Conservation (phyloP, 2,797 vertebrate genomes). For the Siniperca obscura region DNA sequence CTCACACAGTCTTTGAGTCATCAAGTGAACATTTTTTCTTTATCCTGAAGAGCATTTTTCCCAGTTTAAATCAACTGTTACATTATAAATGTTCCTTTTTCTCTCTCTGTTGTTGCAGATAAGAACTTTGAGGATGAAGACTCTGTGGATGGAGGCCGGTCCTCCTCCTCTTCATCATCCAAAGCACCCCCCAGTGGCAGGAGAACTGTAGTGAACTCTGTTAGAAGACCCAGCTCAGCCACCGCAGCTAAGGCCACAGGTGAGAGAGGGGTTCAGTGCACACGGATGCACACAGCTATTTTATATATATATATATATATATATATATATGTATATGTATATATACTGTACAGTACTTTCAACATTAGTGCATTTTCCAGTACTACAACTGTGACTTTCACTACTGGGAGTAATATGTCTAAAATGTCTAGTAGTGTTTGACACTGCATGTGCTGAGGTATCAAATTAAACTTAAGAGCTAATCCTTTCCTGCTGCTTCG, state of each 20-base stretch:
- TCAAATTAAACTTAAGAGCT: not conserved
- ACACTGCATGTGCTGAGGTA: not conserved
- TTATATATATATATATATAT: too few species aligned
- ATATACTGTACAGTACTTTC: not conserved
- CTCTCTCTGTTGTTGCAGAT: constrained; percentile 83
- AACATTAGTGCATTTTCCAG: not conserved
- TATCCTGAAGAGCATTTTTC: not conserved
- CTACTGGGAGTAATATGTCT: not conserved
- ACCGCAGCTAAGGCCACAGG: constrained; percentile 88
- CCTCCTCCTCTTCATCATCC: constrained; percentile 95
- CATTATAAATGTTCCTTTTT: not conserved
- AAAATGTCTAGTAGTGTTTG: not conserved
- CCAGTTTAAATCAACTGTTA: not conserved
- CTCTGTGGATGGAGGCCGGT: constrained; percentile 96
- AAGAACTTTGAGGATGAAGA: constrained; percentile 99
- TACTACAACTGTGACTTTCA: not conserved
- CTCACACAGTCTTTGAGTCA: constrained; percentile 1
- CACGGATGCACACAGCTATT: not conserved
- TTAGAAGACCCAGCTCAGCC: constrained; percentile 89
- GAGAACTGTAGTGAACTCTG: constrained; percentile 86
- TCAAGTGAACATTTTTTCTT: too few species aligned
- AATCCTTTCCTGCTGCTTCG: not conserved
- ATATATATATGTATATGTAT: too few species aligned
- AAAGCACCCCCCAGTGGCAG: constrained; percentile 90
- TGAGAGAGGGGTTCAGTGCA: constrained; percentile 64